Percentiles rank a stretch among this genome's conserved stretches.
Conservation (phyloP, 2,113 vertebrate species). For the Pholis gunnellus region DNA sequence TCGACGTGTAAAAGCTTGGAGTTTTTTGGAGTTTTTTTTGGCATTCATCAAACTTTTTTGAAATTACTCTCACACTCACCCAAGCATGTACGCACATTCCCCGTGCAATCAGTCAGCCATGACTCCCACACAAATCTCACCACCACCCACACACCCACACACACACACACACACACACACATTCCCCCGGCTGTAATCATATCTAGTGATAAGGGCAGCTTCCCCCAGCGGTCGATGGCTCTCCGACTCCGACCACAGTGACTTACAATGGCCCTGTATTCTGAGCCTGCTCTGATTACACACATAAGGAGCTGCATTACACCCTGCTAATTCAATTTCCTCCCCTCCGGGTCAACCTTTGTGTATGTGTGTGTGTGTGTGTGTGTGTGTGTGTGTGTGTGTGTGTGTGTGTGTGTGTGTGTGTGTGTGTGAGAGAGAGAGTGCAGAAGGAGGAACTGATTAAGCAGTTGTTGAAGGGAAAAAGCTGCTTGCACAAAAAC, state of each 20-base stretch:
- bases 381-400: conserved; percentile 20
- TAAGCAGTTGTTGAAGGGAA: conserved; percentile 50
- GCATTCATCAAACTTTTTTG: background rate
- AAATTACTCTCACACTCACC: conserved; percentile 8
- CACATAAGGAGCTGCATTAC: conserved; percentile 80
- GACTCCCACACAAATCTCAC: conserved; percentile 67
- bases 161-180: conserved; percentile 18
- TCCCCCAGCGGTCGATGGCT: conserved; percentile 64
- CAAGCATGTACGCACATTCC: conserved; percentile 57
- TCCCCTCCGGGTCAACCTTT: conserved; percentile 61
- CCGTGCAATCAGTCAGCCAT: conserved; percentile 51
- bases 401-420: conserved; percentile 15
- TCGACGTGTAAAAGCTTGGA: background rate
- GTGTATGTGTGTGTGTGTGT: conserved; percentile 47
- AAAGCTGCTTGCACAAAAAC: conserved; percentile 46
- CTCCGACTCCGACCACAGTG: conserved; percentile 53
- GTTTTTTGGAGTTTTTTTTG: background rate
- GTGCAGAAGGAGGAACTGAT: conserved; percentile 53
- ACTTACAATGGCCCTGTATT: conserved; percentile 76
- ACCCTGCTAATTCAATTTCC: conserved; percentile 81
- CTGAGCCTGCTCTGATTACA: conserved; percentile 76
- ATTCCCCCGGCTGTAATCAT: conserved; percentile 72
- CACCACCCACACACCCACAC: background rate
- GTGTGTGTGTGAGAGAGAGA: conserved; percentile 16
- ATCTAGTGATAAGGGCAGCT: conserved; percentile 75